Conservation (phyloP, 2,113 vertebrate genomes). For the Tragulus kanchil region DNA sequence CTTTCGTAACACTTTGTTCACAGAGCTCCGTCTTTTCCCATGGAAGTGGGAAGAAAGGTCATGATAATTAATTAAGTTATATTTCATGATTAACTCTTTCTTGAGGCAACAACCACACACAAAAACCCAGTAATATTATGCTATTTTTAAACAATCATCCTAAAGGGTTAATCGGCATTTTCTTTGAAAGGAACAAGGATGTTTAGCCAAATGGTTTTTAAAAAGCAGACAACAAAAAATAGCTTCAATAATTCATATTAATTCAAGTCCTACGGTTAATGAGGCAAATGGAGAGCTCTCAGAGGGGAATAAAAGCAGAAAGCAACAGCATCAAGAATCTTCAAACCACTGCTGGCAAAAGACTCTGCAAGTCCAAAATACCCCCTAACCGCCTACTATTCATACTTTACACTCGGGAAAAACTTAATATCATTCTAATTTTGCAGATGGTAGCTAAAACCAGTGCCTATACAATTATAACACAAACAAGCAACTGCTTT, state of each 20-base stretch:
- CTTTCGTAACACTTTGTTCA: neutral
- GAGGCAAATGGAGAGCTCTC: conserved; percentile 78
- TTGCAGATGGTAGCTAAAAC: conserved; percentile 74
- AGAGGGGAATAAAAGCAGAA: conserved; percentile 62
- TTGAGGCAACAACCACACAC: neutral
- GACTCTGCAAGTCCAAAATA: conserved; percentile 42
- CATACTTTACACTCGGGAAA: conserved; percentile 40
- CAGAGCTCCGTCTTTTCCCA: neutral
- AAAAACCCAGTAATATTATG: neutral
- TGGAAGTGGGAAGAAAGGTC: neutral
- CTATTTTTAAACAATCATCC: conserved; percentile 25
- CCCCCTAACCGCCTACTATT: conserved; percentile 66
- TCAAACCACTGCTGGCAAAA: conserved; percentile 68
- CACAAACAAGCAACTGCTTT: conserved; percentile 18
- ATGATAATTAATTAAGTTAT: neutral
- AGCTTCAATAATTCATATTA: conserved; percentile 82
- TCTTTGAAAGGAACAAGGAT: conserved; percentile 56
- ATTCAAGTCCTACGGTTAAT: conserved; percentile 79
- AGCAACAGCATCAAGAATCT: conserved; percentile 50
- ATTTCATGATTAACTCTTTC: neutral
- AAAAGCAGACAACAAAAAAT: conserved; percentile 76
- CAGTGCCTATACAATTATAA: conserved; percentile 4
- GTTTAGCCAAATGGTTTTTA: conserved; percentile 66
- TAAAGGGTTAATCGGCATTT: conserved; percentile 70
- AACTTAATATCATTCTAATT: conserved; percentile 63